A percentile compares a stretch with the other conserved stretches of the same genome.
phyloP scores from a whole-genome alignment of 2,113 vertebrate species.

The Azemiops feae region DNA sequence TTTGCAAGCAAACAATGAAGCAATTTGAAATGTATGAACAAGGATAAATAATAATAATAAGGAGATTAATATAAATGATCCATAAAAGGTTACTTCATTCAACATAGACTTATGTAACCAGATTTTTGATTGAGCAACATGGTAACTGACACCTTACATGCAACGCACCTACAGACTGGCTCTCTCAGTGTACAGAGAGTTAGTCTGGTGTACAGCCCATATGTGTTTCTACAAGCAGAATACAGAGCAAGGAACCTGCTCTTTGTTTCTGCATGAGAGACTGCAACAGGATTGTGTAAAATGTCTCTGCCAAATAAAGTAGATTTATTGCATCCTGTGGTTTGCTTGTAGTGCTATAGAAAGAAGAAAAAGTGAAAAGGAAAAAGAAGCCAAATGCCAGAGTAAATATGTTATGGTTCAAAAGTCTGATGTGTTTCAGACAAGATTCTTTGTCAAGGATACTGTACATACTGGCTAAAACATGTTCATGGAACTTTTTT shows the following conservation, averaged over 20 bases:
- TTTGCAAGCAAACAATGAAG: background rate
- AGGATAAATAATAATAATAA: background rate
- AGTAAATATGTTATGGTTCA: background rate
- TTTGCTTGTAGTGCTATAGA: background rate
- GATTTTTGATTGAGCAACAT: background rate
- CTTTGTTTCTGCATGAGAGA: background rate
- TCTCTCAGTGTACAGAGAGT: background rate
- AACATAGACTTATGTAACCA: background rate
- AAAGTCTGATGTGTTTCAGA: background rate
- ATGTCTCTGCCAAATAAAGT: background rate
- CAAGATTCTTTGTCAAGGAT: background rate
- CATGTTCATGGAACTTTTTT: background rate
- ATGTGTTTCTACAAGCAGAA: background rate
- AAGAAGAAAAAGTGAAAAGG: background rate
- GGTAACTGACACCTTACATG: background rate
- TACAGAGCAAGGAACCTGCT: background rate
- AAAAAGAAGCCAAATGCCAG: background rate
- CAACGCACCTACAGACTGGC: background rate
- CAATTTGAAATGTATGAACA: background rate
- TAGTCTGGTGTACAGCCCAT: background rate
- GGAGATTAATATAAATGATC: background rate
- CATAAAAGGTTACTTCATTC: background rate
- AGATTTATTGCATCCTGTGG: background rate
- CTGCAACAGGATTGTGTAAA: background rate
- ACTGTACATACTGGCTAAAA: background rate